A percentile compares a stretch with the other conserved stretches of the same genome.
phyloP scores from a whole-genome alignment of 2,113 vertebrate genomes.

The Strix uralensis region DNA sequence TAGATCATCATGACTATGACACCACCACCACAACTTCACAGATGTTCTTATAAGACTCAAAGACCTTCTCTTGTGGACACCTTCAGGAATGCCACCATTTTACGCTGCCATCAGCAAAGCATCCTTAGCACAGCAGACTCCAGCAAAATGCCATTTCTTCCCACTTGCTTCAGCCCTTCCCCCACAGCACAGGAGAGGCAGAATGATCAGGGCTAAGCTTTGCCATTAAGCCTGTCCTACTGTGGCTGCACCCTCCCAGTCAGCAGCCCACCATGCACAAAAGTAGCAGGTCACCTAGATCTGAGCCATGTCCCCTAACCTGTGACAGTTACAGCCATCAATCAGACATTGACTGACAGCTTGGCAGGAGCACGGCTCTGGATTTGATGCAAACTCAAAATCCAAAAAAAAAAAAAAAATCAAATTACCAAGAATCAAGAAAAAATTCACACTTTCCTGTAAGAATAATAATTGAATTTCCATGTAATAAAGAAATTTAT shows the following conservation, averaged over 20 bases:
- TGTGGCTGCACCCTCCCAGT: neutral
- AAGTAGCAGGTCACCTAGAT: neutral
- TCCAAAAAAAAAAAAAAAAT: neutral
- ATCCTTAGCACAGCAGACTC: neutral
- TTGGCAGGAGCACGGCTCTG: neutral
- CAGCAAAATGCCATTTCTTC: neutral
- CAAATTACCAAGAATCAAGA: neutral
- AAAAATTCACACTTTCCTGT: neutral
- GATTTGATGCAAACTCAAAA: neutral
- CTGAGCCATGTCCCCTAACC: neutral
- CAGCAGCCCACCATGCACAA: neutral
- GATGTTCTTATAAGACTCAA: neutral
- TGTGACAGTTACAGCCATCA: neutral
- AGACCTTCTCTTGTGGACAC: neutral
- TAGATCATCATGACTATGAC: neutral
- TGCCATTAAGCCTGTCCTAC: neutral
- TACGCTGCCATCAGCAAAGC: neutral
- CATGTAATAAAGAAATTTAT: neutral
- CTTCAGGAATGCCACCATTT: neutral
- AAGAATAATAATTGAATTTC: neutral
- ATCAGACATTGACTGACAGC: neutral
- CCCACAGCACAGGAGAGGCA: fast-evolving
- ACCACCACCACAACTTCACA: neutral
- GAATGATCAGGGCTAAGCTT: neutral
- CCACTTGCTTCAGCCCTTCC: neutral